Evolutionary conservation across 2,797 vertebrate species (phyloP).

Genomic region (Danio jaintianensis): DNA sequence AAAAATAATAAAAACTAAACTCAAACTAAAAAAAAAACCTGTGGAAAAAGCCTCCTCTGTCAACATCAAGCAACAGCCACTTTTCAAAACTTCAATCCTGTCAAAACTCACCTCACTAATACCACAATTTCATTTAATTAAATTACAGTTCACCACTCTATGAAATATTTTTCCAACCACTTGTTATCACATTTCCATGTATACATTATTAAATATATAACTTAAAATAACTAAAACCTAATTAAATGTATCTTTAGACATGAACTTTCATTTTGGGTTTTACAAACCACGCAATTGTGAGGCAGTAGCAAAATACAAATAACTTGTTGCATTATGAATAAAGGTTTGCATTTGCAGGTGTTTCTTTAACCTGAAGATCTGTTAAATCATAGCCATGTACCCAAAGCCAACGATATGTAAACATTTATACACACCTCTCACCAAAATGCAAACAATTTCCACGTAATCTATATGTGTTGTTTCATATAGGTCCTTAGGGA

Average conservation of each 20-base stretch:
- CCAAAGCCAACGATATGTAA: constrained; percentile 78
- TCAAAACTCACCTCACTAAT: not conserved
- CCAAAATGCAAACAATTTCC: constrained; percentile 72
- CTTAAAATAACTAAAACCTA: not conserved
- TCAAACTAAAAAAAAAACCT: constrained; percentile 36
- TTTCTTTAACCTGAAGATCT: constrained; percentile 80
- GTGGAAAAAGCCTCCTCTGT: constrained; percentile 32
- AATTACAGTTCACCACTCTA: not conserved
- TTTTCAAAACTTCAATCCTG: constrained; percentile 26
- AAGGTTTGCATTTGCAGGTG: constrained; percentile 77
- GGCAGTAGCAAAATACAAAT: not conserved
- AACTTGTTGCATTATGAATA: constrained; percentile 78
- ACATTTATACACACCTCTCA: constrained; percentile 70
- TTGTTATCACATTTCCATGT: not conserved
- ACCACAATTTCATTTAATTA: not conserved
- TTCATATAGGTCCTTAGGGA: constrained; percentile 60
- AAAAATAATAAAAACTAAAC: not conserved
- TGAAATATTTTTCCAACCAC: not conserved
- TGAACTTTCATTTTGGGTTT: not conserved
- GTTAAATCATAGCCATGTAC: constrained; percentile 85
- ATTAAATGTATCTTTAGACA: not conserved
- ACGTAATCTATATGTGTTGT: constrained; percentile 67
- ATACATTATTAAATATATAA: not conserved
- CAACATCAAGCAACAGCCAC: constrained; percentile 28
- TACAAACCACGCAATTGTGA: not conserved